These are phyloP conservation scores for Bombus sibiricus DNA, from an alignment of 1,140 invertebrate genomes.

Conservation along the genomic window DNA sequence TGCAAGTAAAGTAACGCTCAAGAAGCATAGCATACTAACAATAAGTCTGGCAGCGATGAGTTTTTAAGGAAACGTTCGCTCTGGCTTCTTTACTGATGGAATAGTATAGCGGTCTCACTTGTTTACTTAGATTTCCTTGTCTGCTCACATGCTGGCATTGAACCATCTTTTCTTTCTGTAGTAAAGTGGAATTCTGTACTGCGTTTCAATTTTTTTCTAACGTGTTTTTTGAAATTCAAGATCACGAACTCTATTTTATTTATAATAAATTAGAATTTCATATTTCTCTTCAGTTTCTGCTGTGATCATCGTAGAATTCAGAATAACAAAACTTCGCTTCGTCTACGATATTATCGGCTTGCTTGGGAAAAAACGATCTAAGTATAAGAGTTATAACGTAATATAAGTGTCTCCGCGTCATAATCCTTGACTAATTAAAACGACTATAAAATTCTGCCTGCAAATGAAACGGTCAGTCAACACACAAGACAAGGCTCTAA, in stretches of 20 bases:
- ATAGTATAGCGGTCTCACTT: no score
- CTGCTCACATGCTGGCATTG: not conserved
- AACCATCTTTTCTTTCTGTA: not conserved
- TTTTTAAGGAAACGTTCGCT: slow-evolving; percentile 8
- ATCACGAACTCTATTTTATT: not conserved
- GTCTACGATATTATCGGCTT: no score
- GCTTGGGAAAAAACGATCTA: no score
- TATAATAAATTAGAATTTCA: not conserved
- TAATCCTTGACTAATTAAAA: not conserved
- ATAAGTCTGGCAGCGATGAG: not conserved
- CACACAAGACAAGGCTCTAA: not conserved
- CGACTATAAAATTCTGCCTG: no score
- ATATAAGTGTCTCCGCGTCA: no score
- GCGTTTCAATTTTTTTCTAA: not conserved
- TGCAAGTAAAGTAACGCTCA: slow-evolving; percentile 6
- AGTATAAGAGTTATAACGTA: no score
- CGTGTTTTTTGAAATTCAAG: not conserved
- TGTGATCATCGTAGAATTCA: no score
- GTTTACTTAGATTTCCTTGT: not conserved
- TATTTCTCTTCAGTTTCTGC: not conserved
- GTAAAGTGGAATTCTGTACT: not conserved
- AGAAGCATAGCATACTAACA: not conserved
- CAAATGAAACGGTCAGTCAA: not conserved
- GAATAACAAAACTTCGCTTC: no score
- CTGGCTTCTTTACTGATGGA: not conserved